Percentiles rank a stretch among this genome's conserved stretches.
Conservation (phyloP, 1,140 invertebrate genomes). For the Ceratosolen solmsi region DNA sequence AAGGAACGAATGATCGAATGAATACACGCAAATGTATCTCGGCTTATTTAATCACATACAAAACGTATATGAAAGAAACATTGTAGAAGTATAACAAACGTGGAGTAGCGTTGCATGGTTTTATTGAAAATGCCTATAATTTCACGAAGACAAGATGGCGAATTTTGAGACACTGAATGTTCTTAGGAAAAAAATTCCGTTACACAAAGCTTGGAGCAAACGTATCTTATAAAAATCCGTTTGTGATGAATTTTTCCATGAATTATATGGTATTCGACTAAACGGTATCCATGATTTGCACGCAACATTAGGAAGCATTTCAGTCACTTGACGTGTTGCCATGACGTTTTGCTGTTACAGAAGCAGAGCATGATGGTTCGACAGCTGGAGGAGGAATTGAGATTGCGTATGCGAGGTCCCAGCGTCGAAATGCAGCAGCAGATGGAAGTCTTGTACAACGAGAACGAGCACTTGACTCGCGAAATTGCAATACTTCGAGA, state of each 20-base stretch:
- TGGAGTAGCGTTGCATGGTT: no score
- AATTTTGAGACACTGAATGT: neutral
- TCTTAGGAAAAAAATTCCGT: neutral
- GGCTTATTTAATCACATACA: no score
- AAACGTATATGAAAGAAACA: no score
- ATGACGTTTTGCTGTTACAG: conserved; percentile 75
- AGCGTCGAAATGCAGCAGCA: conserved; percentile 93
- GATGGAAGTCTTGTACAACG: conserved; percentile 91
- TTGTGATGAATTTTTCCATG: neutral
- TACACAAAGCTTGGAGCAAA: neutral
- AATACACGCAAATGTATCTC: no score
- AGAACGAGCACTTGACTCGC: conserved; percentile 95
- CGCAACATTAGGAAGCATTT: neutral
- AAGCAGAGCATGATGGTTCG: conserved; percentile 96
- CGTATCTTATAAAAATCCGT: neutral
- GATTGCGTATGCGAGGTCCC: conserved; percentile 87
- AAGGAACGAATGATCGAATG: no score
- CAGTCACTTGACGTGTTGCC: conserved; percentile 39
- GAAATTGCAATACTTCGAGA: conserved; percentile 96
- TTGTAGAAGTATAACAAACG: no score
- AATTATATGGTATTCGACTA: neutral
- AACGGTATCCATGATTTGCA: neutral
- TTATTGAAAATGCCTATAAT: no score
- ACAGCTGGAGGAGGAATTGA: conserved; percentile 92
- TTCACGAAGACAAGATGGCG: neutral